Percentiles rank a stretch among this genome's conserved stretches.
Evolutionary conservation across 1,140 invertebrate species (phyloP).

Genomic region (Archivesica marissinica): DNA sequence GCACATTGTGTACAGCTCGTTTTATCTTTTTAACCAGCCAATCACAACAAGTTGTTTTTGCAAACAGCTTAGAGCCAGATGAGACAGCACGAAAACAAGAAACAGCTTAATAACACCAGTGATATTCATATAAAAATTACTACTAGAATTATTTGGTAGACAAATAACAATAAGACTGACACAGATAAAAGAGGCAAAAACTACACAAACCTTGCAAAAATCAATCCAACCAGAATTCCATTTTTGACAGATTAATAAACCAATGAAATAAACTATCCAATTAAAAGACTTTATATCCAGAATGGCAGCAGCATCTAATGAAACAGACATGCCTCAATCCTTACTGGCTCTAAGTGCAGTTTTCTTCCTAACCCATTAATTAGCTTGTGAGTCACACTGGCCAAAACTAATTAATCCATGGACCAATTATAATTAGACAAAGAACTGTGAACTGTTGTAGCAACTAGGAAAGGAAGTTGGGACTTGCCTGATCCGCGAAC

Average conservation of each 20-base stretch:
- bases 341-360: constrained; percentile 32
- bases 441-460: constrained; percentile 43
- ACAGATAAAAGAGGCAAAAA: too few species aligned
- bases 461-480: constrained; percentile 27
- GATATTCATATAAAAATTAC: too few species aligned
- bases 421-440: constrained; percentile 67
- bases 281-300: constrained; percentile 52
- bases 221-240: neutral
- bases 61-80: too few species aligned
- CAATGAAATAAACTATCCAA: constrained; percentile 16
- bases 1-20: too few species aligned
- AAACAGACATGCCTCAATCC: constrained; percentile 39
- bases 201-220: too few species aligned
- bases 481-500: constrained; percentile 33
- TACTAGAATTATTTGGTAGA: too few species aligned
- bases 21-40: too few species aligned
- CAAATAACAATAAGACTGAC: too few species aligned
- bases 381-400: constrained; percentile 57
- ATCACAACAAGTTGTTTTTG: too few species aligned
- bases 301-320: neutral
- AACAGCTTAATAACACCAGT: too few species aligned
- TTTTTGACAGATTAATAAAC: neutral
- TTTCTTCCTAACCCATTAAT: constrained; percentile 59
- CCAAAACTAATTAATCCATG: constrained; percentile 63
- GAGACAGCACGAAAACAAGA: too few species aligned